A percentile compares a stretch with the other conserved stretches of the same genome.
Conservation (phyloP, 2,113 vertebrate species). For the Puma concolor region DNA sequence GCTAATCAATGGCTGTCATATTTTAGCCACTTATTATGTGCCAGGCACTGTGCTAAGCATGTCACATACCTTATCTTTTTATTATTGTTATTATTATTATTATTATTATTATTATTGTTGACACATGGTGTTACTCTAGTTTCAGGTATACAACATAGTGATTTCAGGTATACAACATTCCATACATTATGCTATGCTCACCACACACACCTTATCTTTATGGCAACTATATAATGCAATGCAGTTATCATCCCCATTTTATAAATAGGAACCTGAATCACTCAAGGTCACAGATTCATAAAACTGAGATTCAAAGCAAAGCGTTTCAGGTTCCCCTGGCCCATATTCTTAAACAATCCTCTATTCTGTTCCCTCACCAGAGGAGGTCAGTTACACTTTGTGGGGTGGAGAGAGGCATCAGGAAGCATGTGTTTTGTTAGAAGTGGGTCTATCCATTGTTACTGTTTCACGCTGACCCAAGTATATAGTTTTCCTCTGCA, state of each 20-base stretch:
- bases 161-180: too few relatives aligned
- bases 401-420: fast-evolving
- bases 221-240: neutral
- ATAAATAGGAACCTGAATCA: neutral
- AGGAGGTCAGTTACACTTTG: neutral
- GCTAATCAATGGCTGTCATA: neutral
- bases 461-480: neutral
- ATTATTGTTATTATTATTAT: neutral
- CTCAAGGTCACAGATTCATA: neutral
- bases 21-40: neutral
- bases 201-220: neutral
- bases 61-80: neutral
- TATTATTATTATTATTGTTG: neutral
- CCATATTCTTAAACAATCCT: neutral
- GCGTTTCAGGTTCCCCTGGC: neutral
- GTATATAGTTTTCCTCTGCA: neutral
- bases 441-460: neutral
- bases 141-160: neutral
- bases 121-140: neutral
- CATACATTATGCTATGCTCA: neutral
- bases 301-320: neutral
- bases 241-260: neutral
- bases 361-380: neutral
- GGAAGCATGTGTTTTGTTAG: neutral
- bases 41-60: neutral